Base-by-base conservation (phyloP, 2,113 vertebrate genomes). In the Sturnira hondurensis region DNA sequence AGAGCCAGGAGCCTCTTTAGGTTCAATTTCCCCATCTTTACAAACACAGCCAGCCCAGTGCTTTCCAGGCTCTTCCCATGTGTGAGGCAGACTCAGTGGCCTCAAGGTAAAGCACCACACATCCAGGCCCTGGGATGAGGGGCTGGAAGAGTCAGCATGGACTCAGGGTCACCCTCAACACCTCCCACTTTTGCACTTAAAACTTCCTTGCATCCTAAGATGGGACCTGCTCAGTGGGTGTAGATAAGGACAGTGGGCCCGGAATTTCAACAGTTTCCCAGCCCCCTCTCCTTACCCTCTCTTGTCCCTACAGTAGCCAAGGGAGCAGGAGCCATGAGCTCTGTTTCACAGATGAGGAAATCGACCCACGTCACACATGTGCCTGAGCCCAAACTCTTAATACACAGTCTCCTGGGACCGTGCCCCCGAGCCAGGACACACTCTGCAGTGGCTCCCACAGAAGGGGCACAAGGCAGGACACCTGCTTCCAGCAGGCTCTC, bases 291-390 rank as follows among this genome's bases (percentile, higher is more conserved):
- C 82, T 83, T 67, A 31, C 20, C 45, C 45, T 52, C 17, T 5
- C 77, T 47, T 5, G 7, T 2, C 45, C 10, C 14, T 26, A 22
- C 0, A 0, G 56, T 4, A 0, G 58, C 92, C 0, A 0, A 58
- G 6, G 41, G 45, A 12, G 12, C 83, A 81, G 47, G 31, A 28
- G 14, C 47, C 36, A 8, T 6, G 7, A 36, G 65, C 24, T 63
- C 68, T 7, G 1, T 9, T 22, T n/a, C 50, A 45, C n/a, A 91
- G 58, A 74, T 4, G 15, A 81, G 41, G 43, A 90, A 84, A 85
- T 91, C 1, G 0, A 5, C 22, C 54, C 45, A 24, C 11, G 47
- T 52, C 61, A 76, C 2, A 22, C 15, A 17, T 24, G 56, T 12
- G 10, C 33, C 78, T 63, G 71, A 43, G 43, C 77, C 54, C 70